Base-by-base conservation (phyloP, 2,888 invertebrate genomes). In the Brassicogethes aeneus region DNA sequence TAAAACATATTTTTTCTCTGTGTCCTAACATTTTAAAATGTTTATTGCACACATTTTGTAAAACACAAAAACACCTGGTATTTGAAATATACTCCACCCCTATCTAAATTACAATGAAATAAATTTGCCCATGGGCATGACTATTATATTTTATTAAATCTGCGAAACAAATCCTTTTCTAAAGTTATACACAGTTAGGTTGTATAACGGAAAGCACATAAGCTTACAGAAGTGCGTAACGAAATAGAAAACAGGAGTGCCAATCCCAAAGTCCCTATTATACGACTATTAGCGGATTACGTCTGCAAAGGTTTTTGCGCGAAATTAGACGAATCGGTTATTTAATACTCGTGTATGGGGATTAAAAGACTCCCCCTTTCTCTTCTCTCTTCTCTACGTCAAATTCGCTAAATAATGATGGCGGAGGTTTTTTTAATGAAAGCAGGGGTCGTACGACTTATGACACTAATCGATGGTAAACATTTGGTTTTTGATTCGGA, bases 231-330 rank as follows among this genome's bases (percentile, higher is more conserved):
- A 10, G n/a, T n/a, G 23, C 23, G 5, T 23, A 23, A 23, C 23
- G 10, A 23, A 23, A 23, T 10, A 10, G 23, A 5, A 23, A 23
- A 23, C 23, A 23, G 10, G 23, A 23, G 23, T 23, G 23, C 23
- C 23, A 23, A 23, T 32, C 41, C 15, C 15, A 30, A 36, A 33
- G 36, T 32, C 36, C 32, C 41, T 32, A 29, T 41, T 41, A 36
- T 36, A 17, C 32, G 17, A n/a, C 17, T 16, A 41, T 41, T 41
- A 36, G 23, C 13, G 41, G 36, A 41, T 41, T 41, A 41, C 33
- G 16, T 3, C 30, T 16, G 23, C 36, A 15, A 32, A 15, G 13
- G 15, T 32, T 36, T 29, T 35, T 35, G 30, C 29, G 17, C 17
- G 34, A 16, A 30, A 40, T 35, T 35, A 36, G 15, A 29, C 7